phyloP scores from a whole-genome alignment of 2,113 vertebrate species.

The Lethenteron camtschaticum region DNA sequence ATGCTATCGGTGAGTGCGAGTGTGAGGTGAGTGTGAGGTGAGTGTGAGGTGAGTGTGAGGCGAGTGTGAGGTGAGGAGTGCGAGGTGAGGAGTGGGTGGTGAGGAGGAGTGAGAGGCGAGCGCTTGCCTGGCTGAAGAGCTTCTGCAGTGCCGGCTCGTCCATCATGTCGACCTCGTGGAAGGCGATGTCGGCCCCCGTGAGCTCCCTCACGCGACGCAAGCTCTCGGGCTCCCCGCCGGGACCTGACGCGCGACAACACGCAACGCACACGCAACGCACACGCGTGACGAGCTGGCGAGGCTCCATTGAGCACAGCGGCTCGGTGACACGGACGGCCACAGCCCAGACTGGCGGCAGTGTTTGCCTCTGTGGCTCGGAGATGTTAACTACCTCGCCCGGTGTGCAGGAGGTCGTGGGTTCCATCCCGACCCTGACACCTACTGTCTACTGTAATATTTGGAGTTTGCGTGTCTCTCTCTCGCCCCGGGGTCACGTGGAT shows the following conservation, averaged over 20 bases:
- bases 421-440: no score
- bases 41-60: no score
- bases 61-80: no score
- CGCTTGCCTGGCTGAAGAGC: conserved; percentile 49
- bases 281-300: accelerated
- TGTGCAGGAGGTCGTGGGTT: no score
- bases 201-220: conserved; percentile 46
- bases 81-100: background rate
- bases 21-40: no score
- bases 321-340: background rate
- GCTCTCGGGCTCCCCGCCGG: conserved; percentile 43
- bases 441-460: no score
- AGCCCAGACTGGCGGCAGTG: no score
- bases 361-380: background rate
- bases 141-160: conserved; percentile 34
- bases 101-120: background rate
- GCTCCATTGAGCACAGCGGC: background rate
- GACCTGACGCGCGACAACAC: conserved; percentile 21
- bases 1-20: no score
- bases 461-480: no score
- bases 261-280: no score
- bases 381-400: no score
- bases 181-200: conserved; percentile 33
- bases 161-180: conserved; percentile 63
- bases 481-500: no score